Base-by-base conservation (phyloP, 2,797 vertebrate species). In the Anas flavirostris region DNA sequence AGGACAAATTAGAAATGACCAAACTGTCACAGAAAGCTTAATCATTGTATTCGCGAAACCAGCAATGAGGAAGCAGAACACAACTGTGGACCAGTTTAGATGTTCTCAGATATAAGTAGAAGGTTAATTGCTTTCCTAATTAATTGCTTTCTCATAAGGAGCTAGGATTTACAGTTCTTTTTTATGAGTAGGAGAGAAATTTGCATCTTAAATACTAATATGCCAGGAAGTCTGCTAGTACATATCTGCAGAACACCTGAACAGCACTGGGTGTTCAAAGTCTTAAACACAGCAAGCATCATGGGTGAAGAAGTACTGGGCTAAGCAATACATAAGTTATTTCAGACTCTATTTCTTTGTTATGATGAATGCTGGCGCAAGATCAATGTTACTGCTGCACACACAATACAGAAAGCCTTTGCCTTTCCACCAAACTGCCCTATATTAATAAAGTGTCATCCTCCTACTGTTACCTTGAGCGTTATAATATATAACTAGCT, bases 1-100 rank as follows among this genome's bases (percentile, higher is more conserved):
- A 73, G 0, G 79, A 67, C 44, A 96, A 94, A 95, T 82, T 35
- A 95, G 89, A 92, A 41, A 63, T 26, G 35, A 88, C 25, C 14
- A 66, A 67, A 68, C 37, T 60, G 28, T 9, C 31, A 86, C 19
- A 18, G 41, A 33, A 29, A 53, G n/a, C 43, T 69, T 59, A 83
- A 41, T 43, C 31, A 53, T 39, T 80, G 46, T 67, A 25, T 33
- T 53, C n/a, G 28, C 22, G 67, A 76, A 31, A 56, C 43, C 68
- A 35, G 26, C 26, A 69, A 72, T 41, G 26, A 55, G 37, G 60
- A 67, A 48, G 16, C 39, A 52, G 31, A 70, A 21, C 3, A 28
- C 22, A n/a, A 44, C 31, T 37, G 33, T 35, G 25, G n/a, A 70
- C 37, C 46, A 62, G 72, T 52, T 37, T 63, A 67, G 62, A 33